A percentile compares a stretch with the other conserved stretches of the same genome.
Evolutionary conservation across 2,888 invertebrate species (phyloP).

Genomic region (Mythimna pallens): DNA sequence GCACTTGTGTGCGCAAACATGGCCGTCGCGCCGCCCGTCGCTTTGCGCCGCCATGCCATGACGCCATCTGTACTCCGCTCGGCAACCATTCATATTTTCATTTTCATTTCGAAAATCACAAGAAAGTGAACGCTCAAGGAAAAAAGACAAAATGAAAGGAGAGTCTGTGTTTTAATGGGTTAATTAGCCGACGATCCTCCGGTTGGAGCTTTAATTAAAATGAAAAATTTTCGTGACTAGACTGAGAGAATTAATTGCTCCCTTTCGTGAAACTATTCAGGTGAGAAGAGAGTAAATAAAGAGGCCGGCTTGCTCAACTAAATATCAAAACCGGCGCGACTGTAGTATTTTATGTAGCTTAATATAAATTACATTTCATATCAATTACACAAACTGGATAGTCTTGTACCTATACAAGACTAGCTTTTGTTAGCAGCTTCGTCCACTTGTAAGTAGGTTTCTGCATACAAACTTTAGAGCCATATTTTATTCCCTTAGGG

Average conservation of each 20-base stretch:
- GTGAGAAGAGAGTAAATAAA: constrained; percentile 83
- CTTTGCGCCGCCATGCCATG: constrained; percentile 19
- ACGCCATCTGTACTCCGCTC: constrained; percentile 47
- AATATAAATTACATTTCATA: constrained; percentile 19
- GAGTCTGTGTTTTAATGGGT: constrained; percentile 90
- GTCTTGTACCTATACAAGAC: not conserved
- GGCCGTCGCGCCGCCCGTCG: constrained; percentile 25
- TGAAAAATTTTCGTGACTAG: constrained; percentile 90
- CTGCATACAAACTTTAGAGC: too few species aligned
- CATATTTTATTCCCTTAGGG: too few species aligned
- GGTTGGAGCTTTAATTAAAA: constrained; percentile 89
- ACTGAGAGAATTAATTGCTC: constrained; percentile 87
- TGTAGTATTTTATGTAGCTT: constrained; percentile 9
- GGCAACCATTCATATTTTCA: constrained; percentile 64
- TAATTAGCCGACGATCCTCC: constrained; percentile 89
- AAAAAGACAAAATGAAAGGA: constrained; percentile 86
- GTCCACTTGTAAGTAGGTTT: too few species aligned
- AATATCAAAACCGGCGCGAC: constrained; percentile 58
- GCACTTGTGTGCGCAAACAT: constrained; percentile 59
- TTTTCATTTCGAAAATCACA: constrained; percentile 84
- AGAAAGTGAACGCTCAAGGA: constrained; percentile 84
- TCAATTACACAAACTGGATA: constrained; percentile 18
- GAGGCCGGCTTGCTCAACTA: constrained; percentile 66
- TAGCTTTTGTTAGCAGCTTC: too few species aligned
- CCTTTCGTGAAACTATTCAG: constrained; percentile 88